Evolutionary conservation across 2,888 invertebrate species (phyloP).

Genomic region (Thelaira solivaga): DNA sequence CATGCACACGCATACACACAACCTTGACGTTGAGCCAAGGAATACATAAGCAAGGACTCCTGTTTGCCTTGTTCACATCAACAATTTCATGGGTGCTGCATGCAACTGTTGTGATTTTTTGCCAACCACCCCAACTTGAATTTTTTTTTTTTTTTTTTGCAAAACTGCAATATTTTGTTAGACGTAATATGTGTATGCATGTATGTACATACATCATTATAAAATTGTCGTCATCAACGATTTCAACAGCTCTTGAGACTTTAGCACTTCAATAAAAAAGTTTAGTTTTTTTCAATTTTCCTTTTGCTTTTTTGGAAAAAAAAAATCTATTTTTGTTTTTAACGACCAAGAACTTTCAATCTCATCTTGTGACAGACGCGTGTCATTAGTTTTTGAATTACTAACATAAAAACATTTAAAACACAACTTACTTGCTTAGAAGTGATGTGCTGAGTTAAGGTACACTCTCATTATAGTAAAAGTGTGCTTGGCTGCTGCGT

Average conservation of each 20-base stretch:
- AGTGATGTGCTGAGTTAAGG: constrained; percentile 18
- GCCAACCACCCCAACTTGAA: constrained; percentile 16
- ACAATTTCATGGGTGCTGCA: constrained; percentile 14
- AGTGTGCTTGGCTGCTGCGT: too few species aligned
- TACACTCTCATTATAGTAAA: constrained; percentile 14
- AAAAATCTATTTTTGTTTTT: not conserved
- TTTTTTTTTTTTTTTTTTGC: not conserved
- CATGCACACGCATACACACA: not conserved
- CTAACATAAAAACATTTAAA: constrained; percentile 28
- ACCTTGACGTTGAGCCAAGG: constrained; percentile 59
- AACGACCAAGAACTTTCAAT: constrained; percentile 29
- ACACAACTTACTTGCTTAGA: constrained; percentile 18
- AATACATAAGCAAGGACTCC: constrained; percentile 32
- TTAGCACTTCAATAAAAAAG: constrained; percentile 52
- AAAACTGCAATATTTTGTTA: constrained; percentile 23
- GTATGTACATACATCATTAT: constrained; percentile 4
- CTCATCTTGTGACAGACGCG: constrained; percentile 41
- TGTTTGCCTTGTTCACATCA: not conserved
- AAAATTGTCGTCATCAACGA: constrained; percentile 23
- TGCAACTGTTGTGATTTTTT: constrained; percentile 31
- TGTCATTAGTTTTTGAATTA: constrained; percentile 52
- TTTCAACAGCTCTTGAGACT: constrained; percentile 56
- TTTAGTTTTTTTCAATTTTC: not conserved
- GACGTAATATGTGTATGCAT: not conserved
- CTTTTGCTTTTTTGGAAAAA: constrained; percentile 13